Evolutionary conservation across 92 coral and sea anemone species (phyloP).

Genomic region (Siderastrea siderea): DNA sequence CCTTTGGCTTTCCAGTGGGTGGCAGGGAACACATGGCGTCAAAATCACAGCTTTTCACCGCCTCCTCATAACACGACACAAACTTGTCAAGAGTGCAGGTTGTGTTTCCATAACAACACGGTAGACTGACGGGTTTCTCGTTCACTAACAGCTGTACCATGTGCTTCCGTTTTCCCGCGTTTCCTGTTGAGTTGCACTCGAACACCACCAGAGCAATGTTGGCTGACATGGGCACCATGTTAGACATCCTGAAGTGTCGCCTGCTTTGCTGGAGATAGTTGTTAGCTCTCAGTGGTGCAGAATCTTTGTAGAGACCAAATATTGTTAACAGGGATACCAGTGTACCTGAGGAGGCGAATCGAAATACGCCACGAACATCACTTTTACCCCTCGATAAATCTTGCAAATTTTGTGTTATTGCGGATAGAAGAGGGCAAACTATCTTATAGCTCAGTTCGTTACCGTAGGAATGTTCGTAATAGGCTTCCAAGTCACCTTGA

Average conservation of each 20-base stretch:
- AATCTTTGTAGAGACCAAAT: constrained; percentile 64
- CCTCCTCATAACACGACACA: constrained; percentile 56
- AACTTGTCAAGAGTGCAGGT: constrained; percentile 61
- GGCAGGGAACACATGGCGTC: constrained; percentile 68
- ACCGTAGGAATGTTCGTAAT: constrained; percentile 78
- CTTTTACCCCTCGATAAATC: constrained; percentile 35
- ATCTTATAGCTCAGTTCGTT: constrained; percentile 60
- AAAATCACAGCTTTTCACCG: constrained; percentile 65
- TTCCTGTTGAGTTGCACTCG: constrained; percentile 48
- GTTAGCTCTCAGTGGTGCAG: constrained; percentile 52
- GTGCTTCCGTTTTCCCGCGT: constrained; percentile 34
- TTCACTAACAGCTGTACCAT: constrained; percentile 69
- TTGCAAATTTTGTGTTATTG: constrained; percentile 52
- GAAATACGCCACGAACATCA: constrained; percentile 68
- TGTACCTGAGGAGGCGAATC: constrained; percentile 69
- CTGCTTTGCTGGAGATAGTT: constrained; percentile 43
- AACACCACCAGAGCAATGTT: constrained; percentile 75
- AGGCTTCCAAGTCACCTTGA: constrained; percentile 60
- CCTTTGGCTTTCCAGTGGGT: constrained; percentile 20
- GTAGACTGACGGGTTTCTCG: constrained; percentile 52
- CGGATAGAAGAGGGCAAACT: constrained; percentile 66
- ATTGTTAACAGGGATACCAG: constrained; percentile 42
- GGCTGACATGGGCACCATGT: constrained; percentile 73
- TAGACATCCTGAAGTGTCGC: constrained; percentile 55
- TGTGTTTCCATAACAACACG: constrained; percentile 68